Evolutionary conservation across 2,888 invertebrate species (phyloP).

Genomic region (Pachymerium ferrugineum): DNA sequence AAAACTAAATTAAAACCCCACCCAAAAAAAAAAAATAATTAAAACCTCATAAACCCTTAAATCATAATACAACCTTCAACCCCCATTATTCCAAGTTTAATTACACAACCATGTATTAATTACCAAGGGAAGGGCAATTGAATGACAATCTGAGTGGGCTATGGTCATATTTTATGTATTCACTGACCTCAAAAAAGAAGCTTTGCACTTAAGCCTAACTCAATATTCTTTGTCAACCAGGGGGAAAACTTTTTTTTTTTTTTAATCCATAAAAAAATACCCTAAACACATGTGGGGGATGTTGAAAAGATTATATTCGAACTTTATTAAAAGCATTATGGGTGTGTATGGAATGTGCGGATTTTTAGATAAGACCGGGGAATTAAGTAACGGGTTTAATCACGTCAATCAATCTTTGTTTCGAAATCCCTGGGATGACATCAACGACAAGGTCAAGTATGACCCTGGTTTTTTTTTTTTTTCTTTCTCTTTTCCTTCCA

Average conservation of each 20-base stretch:
- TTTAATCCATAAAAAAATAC: too few species aligned
- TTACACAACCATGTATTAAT: neutral
- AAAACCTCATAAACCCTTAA: too few species aligned
- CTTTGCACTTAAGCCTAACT: neutral
- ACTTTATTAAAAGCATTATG: neutral
- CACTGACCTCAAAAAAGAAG: slow-evolving; percentile 25
- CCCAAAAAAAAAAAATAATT: neutral
- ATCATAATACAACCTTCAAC: neutral
- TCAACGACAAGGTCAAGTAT: slow-evolving; percentile 10
- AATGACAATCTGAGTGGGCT: slow-evolving; percentile 20
- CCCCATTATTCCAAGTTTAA: neutral
- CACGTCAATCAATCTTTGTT: slow-evolving; percentile 13
- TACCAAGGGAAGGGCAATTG: slow-evolving; percentile 15
- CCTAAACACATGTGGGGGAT: neutral
- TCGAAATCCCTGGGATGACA: slow-evolving; percentile 14
- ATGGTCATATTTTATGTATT: slow-evolving; percentile 22
- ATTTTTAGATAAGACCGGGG: slow-evolving; percentile 22
- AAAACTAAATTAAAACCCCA: too few species aligned
- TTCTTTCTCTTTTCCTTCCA: neutral
- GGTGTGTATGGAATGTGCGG: slow-evolving; percentile 16
- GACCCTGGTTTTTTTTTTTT: neutral
- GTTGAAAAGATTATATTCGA: neutral
- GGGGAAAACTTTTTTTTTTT: neutral
- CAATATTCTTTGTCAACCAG: too few species aligned
- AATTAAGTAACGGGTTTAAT: slow-evolving; percentile 23